Evolutionary conservation across 2,113 vertebrate species (phyloP), one percentile per base, ranked within the genome.

Genomic region (Anthoscopus minutus): DNA sequence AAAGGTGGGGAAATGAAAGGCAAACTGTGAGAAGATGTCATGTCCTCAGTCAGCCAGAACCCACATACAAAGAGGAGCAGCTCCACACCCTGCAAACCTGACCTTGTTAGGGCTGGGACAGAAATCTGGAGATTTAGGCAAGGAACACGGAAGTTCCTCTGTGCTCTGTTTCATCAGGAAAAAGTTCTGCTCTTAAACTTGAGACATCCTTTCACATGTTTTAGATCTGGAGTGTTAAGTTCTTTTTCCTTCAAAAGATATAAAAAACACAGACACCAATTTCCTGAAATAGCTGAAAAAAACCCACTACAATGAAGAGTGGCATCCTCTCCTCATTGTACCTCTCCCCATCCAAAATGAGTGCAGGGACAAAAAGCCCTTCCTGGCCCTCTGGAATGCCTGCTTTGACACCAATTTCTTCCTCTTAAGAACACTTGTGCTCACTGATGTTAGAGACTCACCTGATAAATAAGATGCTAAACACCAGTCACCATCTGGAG

Each of bases 121-220:
- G 22, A 51, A 31, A 56, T 10, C 4, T 28, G 50, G 54, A 69
- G 37, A 45, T 47, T 19, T 7, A 33, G 28, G n/a, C 4, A 51
- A 48, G 56, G n/a, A 78, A 38, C 12, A 1, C 0, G 2, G 14
- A 5, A 11, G 3, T 5, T 37, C 71, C n/a, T 84, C 25, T n/a
- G 45, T n/a, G 33, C 25, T 89, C 64, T 83, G 7, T 16, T 85
- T 31, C 20, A 56, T 45, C 48, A 40, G 48, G 35, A 80, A 57
- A 18, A 78, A 71, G 23, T 47, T 77, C 45, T 54, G 11, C 33
- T 90, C 22, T 51, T 44, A 70, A 86, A 56, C 38, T 28, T 7
- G 16, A 17, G 25, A 44, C 54, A 72, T 42, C 30, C 42, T 76
- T 85, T 3, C 30, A 80, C 28, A 10, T 11, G 7, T 10, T 65